Base-by-base conservation (phyloP, 2,888 invertebrate species). In the Pinctada fucata region DNA sequence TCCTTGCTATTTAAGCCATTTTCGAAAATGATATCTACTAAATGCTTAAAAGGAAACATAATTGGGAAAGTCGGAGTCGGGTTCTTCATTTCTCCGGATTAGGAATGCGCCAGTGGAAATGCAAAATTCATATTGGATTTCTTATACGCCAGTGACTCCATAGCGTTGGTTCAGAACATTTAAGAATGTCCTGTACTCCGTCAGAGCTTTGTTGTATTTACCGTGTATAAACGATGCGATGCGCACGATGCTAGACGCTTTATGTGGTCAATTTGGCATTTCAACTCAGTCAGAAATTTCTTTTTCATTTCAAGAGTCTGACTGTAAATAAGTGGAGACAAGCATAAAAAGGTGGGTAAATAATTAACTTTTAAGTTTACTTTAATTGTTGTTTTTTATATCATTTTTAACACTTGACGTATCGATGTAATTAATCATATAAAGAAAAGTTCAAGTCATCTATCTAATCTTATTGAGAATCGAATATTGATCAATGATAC, bases 51-150 rank as follows among this genome's bases (percentile, higher is more conserved):
- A 31, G 31, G 31, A 31, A 31, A 31, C 8, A 10, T 58, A 58
- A 58, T 58, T 58, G 58, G 13, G 13, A 13, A 13, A 58, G 13
- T 13, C 58, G 58, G 13, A 6, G 13, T 13, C 13, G 58, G 13
- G 8, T 58, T 58, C 13, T 58, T 13, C 58, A 10, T 58, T 58
- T 13, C 58, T 58, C 58, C 58, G 58, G 58, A 58, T 58, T 58
- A 58, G 58, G 8, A 13, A 58, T 58, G 58, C 58, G 13, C 58
- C 58, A 58, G 58, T 58, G 58, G 58, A 58, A 58, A 58, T 58
- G 58, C 13, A 58, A 58, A 58, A 58, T 58, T 58, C 8, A 58
- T 58, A 58, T 58, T 58, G 58, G 58, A 58, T 58, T 58, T 58
- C 58, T 58, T 58, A 58, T 13, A 58, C 13, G 58, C 31, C 31